Percentiles rank a stretch among this genome's conserved stretches.
Conservation (phyloP, 2,888 invertebrate species). For the Neoaliturus tenellus region DNA sequence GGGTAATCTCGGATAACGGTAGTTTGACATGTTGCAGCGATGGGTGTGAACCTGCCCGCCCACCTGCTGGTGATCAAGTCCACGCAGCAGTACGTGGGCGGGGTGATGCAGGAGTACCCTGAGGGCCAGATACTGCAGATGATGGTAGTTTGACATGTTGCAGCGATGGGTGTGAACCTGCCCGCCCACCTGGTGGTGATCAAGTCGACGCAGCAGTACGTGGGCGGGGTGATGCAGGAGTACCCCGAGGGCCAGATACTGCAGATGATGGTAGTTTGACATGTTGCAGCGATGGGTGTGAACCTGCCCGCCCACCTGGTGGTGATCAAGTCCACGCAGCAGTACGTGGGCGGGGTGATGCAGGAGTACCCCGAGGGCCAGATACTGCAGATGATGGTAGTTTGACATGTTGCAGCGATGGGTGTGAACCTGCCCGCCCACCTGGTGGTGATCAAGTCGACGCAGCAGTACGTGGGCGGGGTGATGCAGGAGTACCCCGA, state of each 20-base stretch:
- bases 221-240: constrained; percentile 78
- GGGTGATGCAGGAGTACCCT: constrained; percentile 81
- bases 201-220: constrained; percentile 86
- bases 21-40: constrained; percentile 79
- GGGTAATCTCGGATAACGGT: no score
- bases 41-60: constrained; percentile 91
- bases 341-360: constrained; percentile 79
- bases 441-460: no score
- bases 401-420: constrained; percentile 76
- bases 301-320: constrained; percentile 91
- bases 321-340: constrained; percentile 86
- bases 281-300: constrained; percentile 85
- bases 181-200: constrained; percentile 90
- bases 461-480: constrained; percentile 68
- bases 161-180: constrained; percentile 85
- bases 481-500: constrained; percentile 80
- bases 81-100: constrained; percentile 82
- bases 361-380: constrained; percentile 86
- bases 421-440: no score
- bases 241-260: constrained; percentile 84
- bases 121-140: constrained; percentile 86
- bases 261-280: constrained; percentile 86
- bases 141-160: constrained; percentile 89
- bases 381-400: constrained; percentile 86
- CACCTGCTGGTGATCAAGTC: constrained; percentile 89